These are phyloP conservation scores for Axis porcinus DNA, from an alignment of 2,113 vertebrate species.

Conservation along the genomic window DNA sequence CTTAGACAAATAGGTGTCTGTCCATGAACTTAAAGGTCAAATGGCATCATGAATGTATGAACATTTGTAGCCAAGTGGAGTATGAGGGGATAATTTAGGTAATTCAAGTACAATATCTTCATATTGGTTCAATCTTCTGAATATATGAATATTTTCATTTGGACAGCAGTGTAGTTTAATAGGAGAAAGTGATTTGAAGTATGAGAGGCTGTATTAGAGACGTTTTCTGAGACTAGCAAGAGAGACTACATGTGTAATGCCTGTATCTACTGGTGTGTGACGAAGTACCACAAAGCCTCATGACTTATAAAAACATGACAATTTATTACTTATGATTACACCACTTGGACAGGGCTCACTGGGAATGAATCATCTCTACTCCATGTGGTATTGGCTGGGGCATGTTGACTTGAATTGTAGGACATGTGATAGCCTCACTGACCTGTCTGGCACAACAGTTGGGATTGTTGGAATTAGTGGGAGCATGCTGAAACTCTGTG, in stretches of 20 bases:
- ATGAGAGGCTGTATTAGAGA: background rate
- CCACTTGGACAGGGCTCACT: background rate
- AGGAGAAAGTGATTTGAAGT: background rate
- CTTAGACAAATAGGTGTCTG: slow-evolving; percentile 52
- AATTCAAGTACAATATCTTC: background rate
- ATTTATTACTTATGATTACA: background rate
- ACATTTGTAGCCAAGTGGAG: background rate
- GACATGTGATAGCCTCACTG: background rate
- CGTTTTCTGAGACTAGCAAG: background rate
- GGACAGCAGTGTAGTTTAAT: background rate
- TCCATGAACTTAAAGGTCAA: slow-evolving; percentile 51
- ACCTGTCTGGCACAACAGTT: background rate
- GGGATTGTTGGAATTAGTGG: background rate
- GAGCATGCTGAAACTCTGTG: background rate
- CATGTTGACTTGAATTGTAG: too few relatives aligned
- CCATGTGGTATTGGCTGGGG: fast-evolving
- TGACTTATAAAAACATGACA: background rate
- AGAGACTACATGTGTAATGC: background rate
- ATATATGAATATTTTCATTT: background rate
- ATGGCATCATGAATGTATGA: slow-evolving; percentile 16
- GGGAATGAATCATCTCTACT: background rate
- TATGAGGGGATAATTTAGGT: background rate
- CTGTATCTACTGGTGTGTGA: background rate
- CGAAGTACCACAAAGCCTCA: background rate
- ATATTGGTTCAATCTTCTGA: background rate